Percentiles rank a stretch among this genome's conserved stretches.
These are phyloP conservation scores for Phodopus roborovskii DNA, from an alignment of 2,113 vertebrate genomes.

Conservation along the genomic window DNA sequence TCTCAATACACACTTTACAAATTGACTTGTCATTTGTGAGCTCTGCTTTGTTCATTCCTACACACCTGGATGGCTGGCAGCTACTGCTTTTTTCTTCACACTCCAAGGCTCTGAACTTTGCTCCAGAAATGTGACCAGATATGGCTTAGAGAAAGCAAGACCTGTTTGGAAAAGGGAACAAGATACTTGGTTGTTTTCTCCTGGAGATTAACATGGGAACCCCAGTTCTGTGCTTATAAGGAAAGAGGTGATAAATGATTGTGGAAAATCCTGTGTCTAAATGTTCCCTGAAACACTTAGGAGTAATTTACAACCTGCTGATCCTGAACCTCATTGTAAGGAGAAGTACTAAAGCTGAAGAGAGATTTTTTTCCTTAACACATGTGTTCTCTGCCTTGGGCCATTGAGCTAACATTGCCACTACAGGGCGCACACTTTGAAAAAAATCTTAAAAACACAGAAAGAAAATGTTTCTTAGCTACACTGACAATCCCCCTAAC, in stretches of 20 bases:
- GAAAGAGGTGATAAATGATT: neutral
- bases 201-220: neutral
- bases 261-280: neutral
- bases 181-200: neutral
- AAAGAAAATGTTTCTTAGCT: neutral
- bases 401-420: neutral
- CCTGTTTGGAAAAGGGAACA: neutral
- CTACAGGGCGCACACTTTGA: neutral
- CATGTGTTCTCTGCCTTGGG: too few relatives aligned
- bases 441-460: neutral
- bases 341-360: neutral
- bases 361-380: too few relatives aligned
- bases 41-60: neutral
- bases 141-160: neutral
- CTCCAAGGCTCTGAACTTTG: neutral
- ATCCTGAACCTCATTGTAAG: neutral
- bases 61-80: neutral
- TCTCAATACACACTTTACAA: neutral
- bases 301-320: neutral
- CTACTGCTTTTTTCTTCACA: neutral
- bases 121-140: constrained; percentile 9
- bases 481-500: neutral
- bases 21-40: neutral
- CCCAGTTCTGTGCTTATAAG: neutral
- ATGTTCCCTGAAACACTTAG: neutral